phyloP scores from a whole-genome alignment of 1,140 invertebrate species.

The Micrasema longulum region DNA sequence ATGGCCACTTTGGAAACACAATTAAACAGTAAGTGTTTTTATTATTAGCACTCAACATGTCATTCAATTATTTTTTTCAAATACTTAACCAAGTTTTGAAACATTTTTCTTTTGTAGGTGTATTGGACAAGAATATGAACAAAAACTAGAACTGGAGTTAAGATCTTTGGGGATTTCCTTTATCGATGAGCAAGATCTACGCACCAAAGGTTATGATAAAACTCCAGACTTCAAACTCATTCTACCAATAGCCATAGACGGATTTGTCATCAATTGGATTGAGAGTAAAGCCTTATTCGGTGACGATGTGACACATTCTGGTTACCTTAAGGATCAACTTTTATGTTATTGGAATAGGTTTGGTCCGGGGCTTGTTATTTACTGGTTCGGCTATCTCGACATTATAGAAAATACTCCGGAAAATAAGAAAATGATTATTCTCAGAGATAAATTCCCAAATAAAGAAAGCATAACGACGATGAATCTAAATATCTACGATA shows the following conservation, averaged over 20 bases:
- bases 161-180: conserved; percentile 70
- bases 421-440: conserved; percentile 65
- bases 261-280: conserved; percentile 93
- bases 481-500: conserved; percentile 42
- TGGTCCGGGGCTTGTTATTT: conserved; percentile 93
- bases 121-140: conserved; percentile 66
- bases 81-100: too few relatives aligned
- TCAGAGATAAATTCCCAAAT: conserved; percentile 56
- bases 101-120: conserved; percentile 57
- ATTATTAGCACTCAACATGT: too few relatives aligned
- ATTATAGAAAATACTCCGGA: conserved; percentile 63
- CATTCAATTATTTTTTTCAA: too few relatives aligned
- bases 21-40: conserved; percentile 70
- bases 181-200: conserved; percentile 84
- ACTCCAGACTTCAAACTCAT: conserved; percentile 94
- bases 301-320: conserved; percentile 82
- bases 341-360: conserved; percentile 94
- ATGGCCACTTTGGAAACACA: conserved; percentile 81
- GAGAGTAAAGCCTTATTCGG: conserved; percentile 97
- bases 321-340: conserved; percentile 89
- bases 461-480: conserved; percentile 59
- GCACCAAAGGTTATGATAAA: conserved; percentile 90
- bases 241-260: conserved; percentile 88
- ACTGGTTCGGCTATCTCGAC: conserved; percentile 95
- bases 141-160: conserved; percentile 63